phyloP scores from a whole-genome alignment of 1,140 invertebrate species.

The Phocides pigmalion region DNA sequence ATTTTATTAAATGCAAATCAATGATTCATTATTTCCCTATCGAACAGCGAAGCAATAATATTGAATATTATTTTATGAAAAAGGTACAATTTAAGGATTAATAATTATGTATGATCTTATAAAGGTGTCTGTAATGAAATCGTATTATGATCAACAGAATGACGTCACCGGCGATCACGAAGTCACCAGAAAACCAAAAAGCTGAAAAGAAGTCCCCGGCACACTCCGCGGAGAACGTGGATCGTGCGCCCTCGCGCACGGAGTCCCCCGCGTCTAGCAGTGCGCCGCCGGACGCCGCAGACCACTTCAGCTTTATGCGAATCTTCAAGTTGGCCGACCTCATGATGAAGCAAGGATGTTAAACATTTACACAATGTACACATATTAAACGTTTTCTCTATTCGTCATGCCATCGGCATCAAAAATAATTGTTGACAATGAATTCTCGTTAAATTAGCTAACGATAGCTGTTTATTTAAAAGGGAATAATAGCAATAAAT shows the following conservation, averaged over 20 bases:
- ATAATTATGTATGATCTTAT: too few species aligned
- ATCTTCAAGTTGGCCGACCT: conserved; percentile 84
- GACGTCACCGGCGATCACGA: conserved; percentile 73
- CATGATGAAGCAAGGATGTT: conserved; percentile 85
- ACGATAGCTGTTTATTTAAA: too few species aligned
- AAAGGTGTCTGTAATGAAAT: background rate
- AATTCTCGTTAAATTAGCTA: background rate
- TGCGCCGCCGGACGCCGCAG: conserved; percentile 39
- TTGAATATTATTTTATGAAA: background rate
- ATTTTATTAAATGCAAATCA: too few species aligned
- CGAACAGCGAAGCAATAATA: too few species aligned
- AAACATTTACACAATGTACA: conserved; percentile 35
- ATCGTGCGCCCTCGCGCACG: conserved; percentile 40
- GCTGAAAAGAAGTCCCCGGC: conserved; percentile 64
- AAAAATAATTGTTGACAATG: background rate
- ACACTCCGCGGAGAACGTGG: conserved; percentile 47
- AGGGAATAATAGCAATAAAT: too few species aligned
- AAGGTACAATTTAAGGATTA: too few species aligned
- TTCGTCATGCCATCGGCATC: background rate
- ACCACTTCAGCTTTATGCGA: conserved; percentile 76
- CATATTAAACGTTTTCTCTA: background rate
- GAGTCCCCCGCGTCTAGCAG: conserved; percentile 37
- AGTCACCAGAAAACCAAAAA: conserved; percentile 71
- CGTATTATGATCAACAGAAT: conserved; percentile 50
- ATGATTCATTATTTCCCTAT: too few species aligned